Evolutionary conservation across 2,797 vertebrate genomes (phyloP), one percentile per base, ranked within the genome.

Genomic region (Pelodytes ibericus): DNA sequence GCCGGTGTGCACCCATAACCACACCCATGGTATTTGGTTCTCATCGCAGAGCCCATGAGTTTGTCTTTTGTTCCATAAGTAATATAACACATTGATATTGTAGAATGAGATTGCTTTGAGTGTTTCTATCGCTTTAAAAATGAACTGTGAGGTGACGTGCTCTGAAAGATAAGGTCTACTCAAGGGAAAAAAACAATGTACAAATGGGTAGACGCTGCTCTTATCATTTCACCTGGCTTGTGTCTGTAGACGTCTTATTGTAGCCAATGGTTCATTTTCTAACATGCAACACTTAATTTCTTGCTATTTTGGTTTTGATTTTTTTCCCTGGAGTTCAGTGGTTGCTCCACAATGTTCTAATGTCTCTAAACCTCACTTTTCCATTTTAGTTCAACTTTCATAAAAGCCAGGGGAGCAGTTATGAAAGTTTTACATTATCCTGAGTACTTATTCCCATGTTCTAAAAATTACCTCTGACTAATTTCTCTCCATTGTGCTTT

Each of bases 311-410:
- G 74, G 79, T 83, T 75, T 87, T 83, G 74, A 64, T 75, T 87
- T 80, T 79, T 83, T 81, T 87, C 86, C 82, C 86, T 47, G 61
- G 77, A 71, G 84, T 81, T 77, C 22, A 4, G 41, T 79, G 83
- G 85, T 80, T 84, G 73, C 36, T 74, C 68, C 60, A 59, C 31
- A 75, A 84, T 88, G 84, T 87, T 86, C 81, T 75, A 80, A 87
- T 86, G 85, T 86, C 83, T 82, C 75, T 78, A 82, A 84, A 82
- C 31, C 79, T 82, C 77, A 84, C 82, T 77, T 81, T 85, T 85
- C 77, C 82, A 76, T 84, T 86, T 84, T 77, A 83, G 81, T 84
- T 82, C 41, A 74, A 65, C 1, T 16, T 81, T 82, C 76, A 77
- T 76, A 29, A 20, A 77, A 86, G 80, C 62, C 41, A 36, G 70